These are phyloP conservation scores for Leptatherina wallacei DNA, from an alignment of 2,797 vertebrate species.

Conservation along the genomic window DNA sequence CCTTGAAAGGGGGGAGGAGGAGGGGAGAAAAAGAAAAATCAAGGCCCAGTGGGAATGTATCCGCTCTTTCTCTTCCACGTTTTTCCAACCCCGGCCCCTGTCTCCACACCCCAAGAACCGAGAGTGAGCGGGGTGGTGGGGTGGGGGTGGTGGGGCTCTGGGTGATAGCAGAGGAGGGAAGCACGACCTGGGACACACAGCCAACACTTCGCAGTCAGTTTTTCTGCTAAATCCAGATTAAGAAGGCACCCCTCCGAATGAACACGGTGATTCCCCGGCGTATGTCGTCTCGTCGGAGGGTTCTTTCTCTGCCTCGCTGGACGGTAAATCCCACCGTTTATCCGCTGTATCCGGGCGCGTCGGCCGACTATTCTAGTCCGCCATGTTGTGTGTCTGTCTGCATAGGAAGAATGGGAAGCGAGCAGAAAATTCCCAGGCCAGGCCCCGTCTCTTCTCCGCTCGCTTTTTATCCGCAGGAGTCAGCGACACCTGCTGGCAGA, in stretches of 20 bases:
- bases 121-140: conserved; percentile 80
- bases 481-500: conserved; percentile 72
- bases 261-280: neutral
- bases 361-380: conserved; percentile 84
- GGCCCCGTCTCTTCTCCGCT: conserved; percentile 65
- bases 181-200: conserved; percentile 73
- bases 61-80: conserved; percentile 65
- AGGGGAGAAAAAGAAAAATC: neutral
- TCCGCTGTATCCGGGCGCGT: conserved; percentile 84
- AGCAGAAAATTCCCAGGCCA: conserved; percentile 80
- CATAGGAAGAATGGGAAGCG: conserved; percentile 84
- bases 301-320: conserved; percentile 48
- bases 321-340: conserved; percentile 74
- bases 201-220: conserved; percentile 67
- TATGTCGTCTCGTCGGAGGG: neutral
- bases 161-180: conserved; percentile 74
- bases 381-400: conserved; percentile 88
- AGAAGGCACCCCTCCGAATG: neutral
- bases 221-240: conserved; percentile 37
- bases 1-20: neutral
- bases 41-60: conserved; percentile 27
- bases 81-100: conserved; percentile 76
- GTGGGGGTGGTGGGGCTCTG: too few species aligned
- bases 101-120: conserved; percentile 83
- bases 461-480: conserved; percentile 14